Evolutionary conservation across 2,113 vertebrate genomes (phyloP).

Genomic region (Apteryx owenii): DNA sequence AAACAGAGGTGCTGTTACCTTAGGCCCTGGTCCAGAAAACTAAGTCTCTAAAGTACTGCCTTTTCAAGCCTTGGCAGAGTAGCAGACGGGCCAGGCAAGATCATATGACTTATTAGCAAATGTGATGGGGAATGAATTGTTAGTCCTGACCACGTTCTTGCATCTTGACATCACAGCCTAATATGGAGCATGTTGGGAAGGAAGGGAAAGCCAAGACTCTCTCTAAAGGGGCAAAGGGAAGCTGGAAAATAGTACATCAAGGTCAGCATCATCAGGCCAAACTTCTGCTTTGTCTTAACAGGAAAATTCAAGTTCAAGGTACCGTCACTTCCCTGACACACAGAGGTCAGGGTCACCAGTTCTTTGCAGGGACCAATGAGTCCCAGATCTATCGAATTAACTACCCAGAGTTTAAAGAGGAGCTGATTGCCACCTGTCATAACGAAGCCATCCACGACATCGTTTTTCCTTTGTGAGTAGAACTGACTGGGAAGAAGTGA

Average conservation of each 20-base stretch:
- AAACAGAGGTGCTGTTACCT: background rate
- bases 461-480: slow-evolving; percentile 85
- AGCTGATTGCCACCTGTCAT: slow-evolving; percentile 84
- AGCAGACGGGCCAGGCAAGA: background rate
- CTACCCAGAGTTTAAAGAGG: slow-evolving; percentile 82
- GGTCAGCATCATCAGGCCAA: background rate
- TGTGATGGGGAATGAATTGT: background rate
- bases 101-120: background rate
- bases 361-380: slow-evolving; percentile 84
- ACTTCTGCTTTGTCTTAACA: slow-evolving; percentile 57
- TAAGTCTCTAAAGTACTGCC: background rate
- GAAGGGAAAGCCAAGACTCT: background rate
- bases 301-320: slow-evolving; percentile 84
- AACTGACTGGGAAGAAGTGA: background rate
- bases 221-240: background rate
- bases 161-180: background rate
- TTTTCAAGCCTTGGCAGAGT: background rate
- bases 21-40: background rate
- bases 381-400: slow-evolving; percentile 82
- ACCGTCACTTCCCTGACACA: slow-evolving; percentile 84
- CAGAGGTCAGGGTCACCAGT: slow-evolving; percentile 82
- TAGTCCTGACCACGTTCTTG: background rate
- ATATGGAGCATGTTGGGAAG: background rate
- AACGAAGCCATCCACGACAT: slow-evolving; percentile 79
- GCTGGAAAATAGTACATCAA: background rate